Evolutionary conservation across 2,888 invertebrate genomes (phyloP), one percentile per base, ranked within the genome.

Genomic region (Ceramica pisi): DNA sequence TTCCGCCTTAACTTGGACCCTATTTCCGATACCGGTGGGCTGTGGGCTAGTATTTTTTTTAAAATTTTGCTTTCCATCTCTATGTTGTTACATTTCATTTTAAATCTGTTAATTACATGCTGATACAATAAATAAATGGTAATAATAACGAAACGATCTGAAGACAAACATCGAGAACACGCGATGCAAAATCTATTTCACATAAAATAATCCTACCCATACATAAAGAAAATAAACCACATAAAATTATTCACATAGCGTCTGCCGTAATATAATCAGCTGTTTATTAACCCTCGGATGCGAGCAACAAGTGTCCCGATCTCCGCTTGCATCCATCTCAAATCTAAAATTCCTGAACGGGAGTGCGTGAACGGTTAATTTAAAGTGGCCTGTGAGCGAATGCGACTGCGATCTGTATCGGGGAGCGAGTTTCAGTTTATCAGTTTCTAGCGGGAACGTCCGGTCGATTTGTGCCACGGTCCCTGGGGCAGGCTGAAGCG

Each of bases 361-460:
- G 90, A 93, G 93, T 92, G 94, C 93, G 94, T 93, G 93, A 94
- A 94, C 94, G 90, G 94, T 95, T 95, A 95, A 95, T 94, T 94
- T 94, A 95, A 94, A 94, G 93, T 92, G 92, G 90, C 90, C 87
- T 91, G 80, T 80, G 92, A 89, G 91, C 92, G 92, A 90, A 91
- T 91, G 93, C 91, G 91, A 89, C 90, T 88, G 90, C 90, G 95
- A 96, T 96, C 90, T 71, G 89, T 95, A 96, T 95, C 95, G 89
- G 75, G 89, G 86, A 92, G 93, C 95, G 90, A 92, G 95, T 94
- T 94, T 92, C 93, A 93, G 92, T 93, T 94, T 95, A 96, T 96
- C 95, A 92, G 94, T 93, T 91, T 94, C 95, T 95, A 96, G 95
- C 93, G 92, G 91, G 93, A 92, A 94, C 94, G 93, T 95, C 94